These are phyloP conservation scores for Yponomeuta malinellus DNA, from an alignment of 2,888 invertebrate species.

Conservation along the genomic window DNA sequence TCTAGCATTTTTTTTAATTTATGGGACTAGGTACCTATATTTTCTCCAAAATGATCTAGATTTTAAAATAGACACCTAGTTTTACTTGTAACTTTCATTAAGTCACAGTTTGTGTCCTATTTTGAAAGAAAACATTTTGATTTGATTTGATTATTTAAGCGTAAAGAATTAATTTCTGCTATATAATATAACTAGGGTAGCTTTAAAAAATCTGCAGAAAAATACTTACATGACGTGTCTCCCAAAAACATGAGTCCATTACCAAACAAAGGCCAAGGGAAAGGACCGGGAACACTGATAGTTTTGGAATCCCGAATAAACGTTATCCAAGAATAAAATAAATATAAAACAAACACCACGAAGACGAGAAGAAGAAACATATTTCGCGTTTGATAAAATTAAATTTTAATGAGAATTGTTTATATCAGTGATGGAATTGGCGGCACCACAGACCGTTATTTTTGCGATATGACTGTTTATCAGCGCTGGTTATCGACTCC, in stretches of 20 bases:
- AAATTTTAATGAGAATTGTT: neutral
- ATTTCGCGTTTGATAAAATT: neutral
- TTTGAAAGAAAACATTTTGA: no score
- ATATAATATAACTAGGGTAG: neutral
- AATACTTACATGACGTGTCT: conserved; percentile 47
- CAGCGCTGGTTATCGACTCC: neutral
- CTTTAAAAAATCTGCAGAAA: neutral
- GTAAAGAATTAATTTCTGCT: neutral
- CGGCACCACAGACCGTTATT: no score
- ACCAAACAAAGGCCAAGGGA: conserved; percentile 62
- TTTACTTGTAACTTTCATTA: no score
- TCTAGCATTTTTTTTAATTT: no score
- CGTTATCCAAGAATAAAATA: conserved; percentile 36
- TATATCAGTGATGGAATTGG: neutral
- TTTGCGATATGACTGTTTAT: neutral
- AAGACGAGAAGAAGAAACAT: conserved; percentile 14
- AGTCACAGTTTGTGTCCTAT: no score
- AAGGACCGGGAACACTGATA: conserved; percentile 44
- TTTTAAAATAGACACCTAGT: no score
- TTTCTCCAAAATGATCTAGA: no score
- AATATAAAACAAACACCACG: conserved; percentile 21
- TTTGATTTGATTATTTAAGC: no score
- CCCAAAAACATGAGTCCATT: conserved; percentile 64
- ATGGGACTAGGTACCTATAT: no score
- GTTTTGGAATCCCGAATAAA: conserved; percentile 31